Evolutionary conservation across 2,888 invertebrate species (phyloP).

Genomic region (Lepidocyrtinus sp.): DNA sequence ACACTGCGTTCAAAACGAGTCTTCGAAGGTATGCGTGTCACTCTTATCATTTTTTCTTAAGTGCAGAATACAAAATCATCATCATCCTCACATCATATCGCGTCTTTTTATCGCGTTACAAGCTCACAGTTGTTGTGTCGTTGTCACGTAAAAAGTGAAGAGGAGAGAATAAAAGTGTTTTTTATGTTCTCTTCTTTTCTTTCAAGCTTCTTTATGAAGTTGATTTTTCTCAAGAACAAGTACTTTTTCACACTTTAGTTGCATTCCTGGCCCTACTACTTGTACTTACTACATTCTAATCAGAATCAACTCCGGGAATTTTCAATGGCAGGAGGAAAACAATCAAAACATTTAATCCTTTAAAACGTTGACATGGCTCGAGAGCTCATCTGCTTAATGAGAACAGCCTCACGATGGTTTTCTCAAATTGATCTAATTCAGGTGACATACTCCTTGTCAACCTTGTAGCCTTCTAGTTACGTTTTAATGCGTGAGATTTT

Average conservation of each 20-base stretch:
- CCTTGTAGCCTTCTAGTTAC: no score
- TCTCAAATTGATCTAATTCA: background rate
- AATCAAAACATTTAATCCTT: constrained; percentile 25
- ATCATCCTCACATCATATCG: constrained; percentile 49
- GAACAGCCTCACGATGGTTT: background rate
- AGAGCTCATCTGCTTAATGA: constrained; percentile 5
- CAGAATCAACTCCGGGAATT: constrained; percentile 36
- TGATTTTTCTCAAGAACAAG: background rate
- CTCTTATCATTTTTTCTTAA: background rate
- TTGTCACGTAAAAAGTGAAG: constrained; percentile 38
- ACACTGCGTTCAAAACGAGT: background rate
- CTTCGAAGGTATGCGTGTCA: constrained; percentile 21
- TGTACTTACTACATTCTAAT: no score
- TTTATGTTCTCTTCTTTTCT: constrained; percentile 22
- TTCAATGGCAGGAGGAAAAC: constrained; percentile 37
- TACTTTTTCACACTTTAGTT: constrained; percentile 19
- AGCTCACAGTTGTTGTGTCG: constrained; percentile 34
- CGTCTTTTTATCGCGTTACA: constrained; percentile 53
- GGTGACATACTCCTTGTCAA: constrained; percentile 35
- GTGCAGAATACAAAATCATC: constrained; percentile 3
- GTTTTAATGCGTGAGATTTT: no score
- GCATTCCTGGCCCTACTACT: constrained; percentile 33
- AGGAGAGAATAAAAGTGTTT: constrained; percentile 4
- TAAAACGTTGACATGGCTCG: background rate
- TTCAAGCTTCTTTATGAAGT: constrained; percentile 5